Base-by-base conservation (phyloP, 2,797 vertebrate genomes). In the Oreortyx pictus region DNA sequence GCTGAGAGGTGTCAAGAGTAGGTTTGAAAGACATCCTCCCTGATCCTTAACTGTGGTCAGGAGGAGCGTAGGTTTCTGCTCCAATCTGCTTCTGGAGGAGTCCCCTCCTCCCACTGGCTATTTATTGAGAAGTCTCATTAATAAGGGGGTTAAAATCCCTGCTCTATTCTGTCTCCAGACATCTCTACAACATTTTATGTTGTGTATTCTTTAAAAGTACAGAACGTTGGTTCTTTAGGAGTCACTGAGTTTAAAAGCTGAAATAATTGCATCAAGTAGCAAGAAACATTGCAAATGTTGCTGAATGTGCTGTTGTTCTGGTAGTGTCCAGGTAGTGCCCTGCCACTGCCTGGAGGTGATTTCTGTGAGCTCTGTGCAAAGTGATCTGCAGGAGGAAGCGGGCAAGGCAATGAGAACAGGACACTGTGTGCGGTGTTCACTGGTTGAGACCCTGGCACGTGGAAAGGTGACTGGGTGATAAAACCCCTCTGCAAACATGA, bases 181-280 rank as follows among this genome's bases (percentile, higher is more conserved):
- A 20, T 23, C 22, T 61, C 56, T 62, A 37, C 50, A 76, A 18
- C 5, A 9, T 56, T 88, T 54, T 71, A 8, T 74, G 54, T 31
- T 35, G 18, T 33, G 49, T n/a, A 7, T 76, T 31, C 29, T 86
- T 85, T 73, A 20, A 71, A 70, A 39, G 37, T 79, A 64, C 19
- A 43, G 59, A 37, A 50, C 65, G 31, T 71, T 81, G 10, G 9
- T 82, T 17, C 24, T 88, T 60, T n/a, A 67, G 78, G 57, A 86
- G 47, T 56, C 47, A 70, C 35, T 49, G 39, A 37, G 8, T 66
- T 49, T 31, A 25, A 8, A 33, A 18, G 37, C 59, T 47, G 41
- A 82, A 83, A 86, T 52, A 29, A 52, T 2, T 10, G 6, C 0
- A 0, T 67, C 74, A 29, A n/a, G 52, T 0, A 22, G 6, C 82